These are phyloP conservation scores for Leucoptera coffeella DNA, from an alignment of 2,888 invertebrate species.

Conservation along the genomic window DNA sequence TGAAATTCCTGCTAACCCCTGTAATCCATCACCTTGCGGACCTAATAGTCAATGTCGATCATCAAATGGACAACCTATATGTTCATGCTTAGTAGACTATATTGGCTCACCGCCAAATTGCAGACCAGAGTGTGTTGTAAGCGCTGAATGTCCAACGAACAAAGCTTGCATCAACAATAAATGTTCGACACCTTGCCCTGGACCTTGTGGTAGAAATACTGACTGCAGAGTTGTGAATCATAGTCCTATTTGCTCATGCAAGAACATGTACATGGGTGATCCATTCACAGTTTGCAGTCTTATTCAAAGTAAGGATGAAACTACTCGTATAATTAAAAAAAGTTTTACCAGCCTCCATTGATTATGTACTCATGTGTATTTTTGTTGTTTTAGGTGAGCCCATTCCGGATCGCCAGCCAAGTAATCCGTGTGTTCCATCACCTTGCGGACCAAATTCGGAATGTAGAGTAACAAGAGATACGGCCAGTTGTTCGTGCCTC, in stretches of 20 bases:
- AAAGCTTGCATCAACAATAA: constrained; percentile 65
- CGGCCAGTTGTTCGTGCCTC: constrained; percentile 61
- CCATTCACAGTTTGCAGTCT: constrained; percentile 32
- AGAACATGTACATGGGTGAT: constrained; percentile 55
- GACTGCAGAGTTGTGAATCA: constrained; percentile 67
- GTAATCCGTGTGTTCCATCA: constrained; percentile 54
- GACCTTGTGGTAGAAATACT: constrained; percentile 63
- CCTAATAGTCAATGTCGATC: constrained; percentile 62
- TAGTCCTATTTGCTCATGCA: constrained; percentile 65
- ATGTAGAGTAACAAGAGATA: constrained; percentile 53
- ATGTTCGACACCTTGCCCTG: constrained; percentile 66
- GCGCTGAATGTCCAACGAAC: constrained; percentile 59
- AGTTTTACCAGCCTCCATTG: background rate
- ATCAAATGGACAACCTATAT: constrained; percentile 55
- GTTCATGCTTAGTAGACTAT: constrained; percentile 63
- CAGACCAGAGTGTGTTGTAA: constrained; percentile 63
- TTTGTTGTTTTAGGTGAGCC: constrained; percentile 19
- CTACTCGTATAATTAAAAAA: too few relatives aligned
- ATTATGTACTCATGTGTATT: constrained; percentile 1
- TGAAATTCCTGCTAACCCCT: constrained; percentile 31
- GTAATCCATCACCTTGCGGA: constrained; percentile 73
- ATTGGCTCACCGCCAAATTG: constrained; percentile 65
- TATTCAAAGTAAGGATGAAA: constrained; percentile 22
- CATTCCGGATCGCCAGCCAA: constrained; percentile 16
- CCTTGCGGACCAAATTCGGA: constrained; percentile 63